A percentile compares a stretch with the other conserved stretches of the same genome.
These are phyloP conservation scores for Porites australiensis DNA, from an alignment of 64 coral and sea anemone genomes.

Conservation along the genomic window DNA sequence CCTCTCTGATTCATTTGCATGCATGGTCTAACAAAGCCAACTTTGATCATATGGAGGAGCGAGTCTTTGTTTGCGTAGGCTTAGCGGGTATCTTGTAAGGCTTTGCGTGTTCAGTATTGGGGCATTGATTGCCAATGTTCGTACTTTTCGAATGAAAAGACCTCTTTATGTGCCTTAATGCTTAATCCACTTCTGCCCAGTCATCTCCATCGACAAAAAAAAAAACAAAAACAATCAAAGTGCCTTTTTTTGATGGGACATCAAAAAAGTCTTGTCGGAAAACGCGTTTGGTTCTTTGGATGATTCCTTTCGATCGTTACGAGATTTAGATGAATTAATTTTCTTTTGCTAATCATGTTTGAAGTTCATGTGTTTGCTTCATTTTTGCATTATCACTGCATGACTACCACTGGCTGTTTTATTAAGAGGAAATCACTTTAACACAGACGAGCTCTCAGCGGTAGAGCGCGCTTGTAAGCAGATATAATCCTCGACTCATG, in stretches of 20 bases:
- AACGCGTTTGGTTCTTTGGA: too few species aligned
- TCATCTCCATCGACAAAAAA: too few species aligned
- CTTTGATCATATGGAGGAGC: constrained; percentile 10
- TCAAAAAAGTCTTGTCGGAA: too few species aligned
- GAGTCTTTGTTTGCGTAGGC: constrained; percentile 16
- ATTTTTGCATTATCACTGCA: not conserved
- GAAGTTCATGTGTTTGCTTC: too few species aligned
- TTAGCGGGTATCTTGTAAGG: not conserved
- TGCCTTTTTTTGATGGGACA: too few species aligned
- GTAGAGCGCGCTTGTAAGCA: not conserved
- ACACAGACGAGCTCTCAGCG: not conserved
- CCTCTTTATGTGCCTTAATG: too few species aligned
- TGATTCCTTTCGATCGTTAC: too few species aligned
- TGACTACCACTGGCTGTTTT: not conserved
- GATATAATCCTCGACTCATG: not conserved
- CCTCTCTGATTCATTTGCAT: not conserved
- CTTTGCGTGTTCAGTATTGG: not conserved
- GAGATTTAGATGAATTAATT: too few species aligned
- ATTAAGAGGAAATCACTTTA: not conserved
- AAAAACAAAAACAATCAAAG: too few species aligned
- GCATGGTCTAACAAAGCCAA: not conserved
- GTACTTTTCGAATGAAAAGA: not conserved
- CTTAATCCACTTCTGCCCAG: too few species aligned
- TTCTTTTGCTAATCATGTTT: too few species aligned
- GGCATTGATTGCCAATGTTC: not conserved